Conservation (phyloP, 2,113 vertebrate genomes). For the Rhegmatorhina hoffmannsi region DNA sequence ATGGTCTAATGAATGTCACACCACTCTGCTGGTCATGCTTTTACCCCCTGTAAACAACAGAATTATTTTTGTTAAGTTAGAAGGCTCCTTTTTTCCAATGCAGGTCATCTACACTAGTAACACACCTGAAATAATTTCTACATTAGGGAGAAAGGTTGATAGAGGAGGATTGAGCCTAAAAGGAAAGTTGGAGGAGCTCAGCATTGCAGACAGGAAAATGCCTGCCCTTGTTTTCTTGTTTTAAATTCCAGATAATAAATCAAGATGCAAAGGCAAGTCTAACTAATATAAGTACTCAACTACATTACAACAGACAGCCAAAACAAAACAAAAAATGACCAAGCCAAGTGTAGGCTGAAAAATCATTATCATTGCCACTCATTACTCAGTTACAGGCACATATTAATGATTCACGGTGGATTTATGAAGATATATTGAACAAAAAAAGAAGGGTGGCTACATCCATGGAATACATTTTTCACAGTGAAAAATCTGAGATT, state of each 20-base stretch:
- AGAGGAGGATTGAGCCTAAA: background rate
- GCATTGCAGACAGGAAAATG: background rate
- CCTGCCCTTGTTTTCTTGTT: background rate
- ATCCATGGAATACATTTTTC: background rate
- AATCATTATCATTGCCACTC: background rate
- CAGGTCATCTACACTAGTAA: background rate
- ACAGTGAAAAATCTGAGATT: background rate
- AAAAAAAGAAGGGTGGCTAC: background rate
- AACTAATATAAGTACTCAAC: background rate
- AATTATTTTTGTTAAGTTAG: background rate
- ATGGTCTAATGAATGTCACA: background rate
- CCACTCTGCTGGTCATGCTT: fast-evolving
- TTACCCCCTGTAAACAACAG: background rate
- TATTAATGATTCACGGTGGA: background rate
- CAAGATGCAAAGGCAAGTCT: background rate
- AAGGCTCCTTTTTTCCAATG: background rate
- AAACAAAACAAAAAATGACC: background rate
- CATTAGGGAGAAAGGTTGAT: background rate
- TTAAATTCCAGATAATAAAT: background rate
- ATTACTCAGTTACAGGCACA: background rate
- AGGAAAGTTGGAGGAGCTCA: background rate
- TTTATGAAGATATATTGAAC: background rate
- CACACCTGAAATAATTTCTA: background rate
- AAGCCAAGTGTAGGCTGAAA: background rate
- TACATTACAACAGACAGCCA: background rate